These are phyloP conservation scores for Platorchestia sp. DNA, from an alignment of 1,140 invertebrate species.

Conservation along the genomic window DNA sequence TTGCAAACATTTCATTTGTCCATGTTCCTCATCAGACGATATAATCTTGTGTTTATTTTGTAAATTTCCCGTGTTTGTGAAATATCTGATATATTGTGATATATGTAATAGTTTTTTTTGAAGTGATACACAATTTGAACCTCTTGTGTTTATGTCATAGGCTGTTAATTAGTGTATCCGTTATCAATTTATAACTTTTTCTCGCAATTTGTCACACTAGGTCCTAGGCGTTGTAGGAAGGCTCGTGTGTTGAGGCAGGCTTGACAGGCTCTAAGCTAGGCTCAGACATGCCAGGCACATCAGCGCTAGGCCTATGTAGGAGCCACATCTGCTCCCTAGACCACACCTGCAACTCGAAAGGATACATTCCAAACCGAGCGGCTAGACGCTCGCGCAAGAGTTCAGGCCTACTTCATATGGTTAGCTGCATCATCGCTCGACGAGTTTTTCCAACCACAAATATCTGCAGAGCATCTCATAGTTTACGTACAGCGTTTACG, in stretches of 20 bases:
- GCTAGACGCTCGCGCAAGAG: conserved; percentile 22
- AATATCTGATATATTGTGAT: neutral
- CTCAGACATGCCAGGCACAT: conserved; percentile 50
- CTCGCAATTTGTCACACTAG: conserved; percentile 55
- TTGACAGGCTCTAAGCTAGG: conserved; percentile 49
- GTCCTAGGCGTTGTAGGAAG: conserved; percentile 49
- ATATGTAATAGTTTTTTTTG: neutral
- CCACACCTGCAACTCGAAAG: neutral
- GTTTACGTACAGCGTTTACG: conserved; percentile 38
- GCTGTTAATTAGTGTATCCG: neutral
- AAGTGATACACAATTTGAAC: neutral
- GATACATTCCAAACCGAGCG: conserved; percentile 49
- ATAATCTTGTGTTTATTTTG: no score
- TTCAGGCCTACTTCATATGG: conserved; percentile 25
- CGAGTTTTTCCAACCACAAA: neutral
- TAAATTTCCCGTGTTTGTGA: no score
- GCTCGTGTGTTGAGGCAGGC: conserved; percentile 52
- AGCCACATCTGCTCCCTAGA: neutral
- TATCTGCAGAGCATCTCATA: conserved; percentile 13
- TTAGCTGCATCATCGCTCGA: conserved; percentile 32
- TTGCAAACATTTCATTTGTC: no score
- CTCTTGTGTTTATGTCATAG: neutral
- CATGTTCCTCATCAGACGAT: no score
- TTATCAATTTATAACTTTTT: neutral
- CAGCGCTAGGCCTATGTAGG: neutral